A percentile compares a stretch with the other conserved stretches of the same genome.
Evolutionary conservation across 2,888 invertebrate species (phyloP).

Genomic region (Diabrotica balteata): DNA sequence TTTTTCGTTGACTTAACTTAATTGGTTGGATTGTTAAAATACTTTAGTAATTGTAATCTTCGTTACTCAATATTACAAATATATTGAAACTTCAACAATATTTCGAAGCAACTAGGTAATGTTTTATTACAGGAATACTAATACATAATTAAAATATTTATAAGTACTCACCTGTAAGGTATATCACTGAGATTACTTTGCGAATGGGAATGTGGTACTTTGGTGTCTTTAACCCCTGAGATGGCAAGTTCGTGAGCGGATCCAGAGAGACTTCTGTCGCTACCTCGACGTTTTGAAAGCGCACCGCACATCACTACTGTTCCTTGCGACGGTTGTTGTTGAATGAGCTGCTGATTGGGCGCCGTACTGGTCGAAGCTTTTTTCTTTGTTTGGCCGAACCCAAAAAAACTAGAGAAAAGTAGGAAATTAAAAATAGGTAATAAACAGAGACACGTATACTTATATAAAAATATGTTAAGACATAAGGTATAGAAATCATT

Average conservation of each 20-base stretch:
- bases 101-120: no score
- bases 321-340: conserved; percentile 55
- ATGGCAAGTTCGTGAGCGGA: conserved; percentile 84
- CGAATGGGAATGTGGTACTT: conserved; percentile 85
- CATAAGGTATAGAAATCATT: no score
- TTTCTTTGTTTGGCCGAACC: conserved; percentile 87
- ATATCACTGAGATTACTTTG: conserved; percentile 90
- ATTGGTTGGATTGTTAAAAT: no score
- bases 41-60: no score
- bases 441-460: background rate
- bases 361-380: conserved; percentile 69
- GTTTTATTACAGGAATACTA: background rate
- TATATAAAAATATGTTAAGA: no score
- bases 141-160: background rate
- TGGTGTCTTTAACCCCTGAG: conserved; percentile 65
- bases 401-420: conserved; percentile 75
- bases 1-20: no score
- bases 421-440: no score
- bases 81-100: no score
- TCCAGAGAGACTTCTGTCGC: conserved; percentile 83
- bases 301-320: conserved; percentile 56
- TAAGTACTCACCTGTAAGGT: conserved; percentile 73
- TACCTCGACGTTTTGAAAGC: conserved; percentile 75
- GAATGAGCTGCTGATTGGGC: conserved; percentile 60
- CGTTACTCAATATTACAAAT: no score